Conservation (phyloP, 2,888 invertebrate genomes). For the Spatulosminthurus flaviceps region DNA sequence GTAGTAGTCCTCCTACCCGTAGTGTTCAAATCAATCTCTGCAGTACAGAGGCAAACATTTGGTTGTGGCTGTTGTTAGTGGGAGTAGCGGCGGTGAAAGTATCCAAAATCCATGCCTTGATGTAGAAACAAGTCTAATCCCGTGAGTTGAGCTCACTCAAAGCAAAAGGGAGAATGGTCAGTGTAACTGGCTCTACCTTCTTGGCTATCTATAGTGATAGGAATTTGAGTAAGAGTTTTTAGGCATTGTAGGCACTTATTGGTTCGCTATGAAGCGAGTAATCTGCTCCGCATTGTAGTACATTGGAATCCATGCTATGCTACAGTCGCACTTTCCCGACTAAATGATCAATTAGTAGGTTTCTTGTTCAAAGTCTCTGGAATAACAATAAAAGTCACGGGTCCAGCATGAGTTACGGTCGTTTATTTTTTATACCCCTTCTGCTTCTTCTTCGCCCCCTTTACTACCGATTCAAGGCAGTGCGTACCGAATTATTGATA, state of each 20-base stretch:
- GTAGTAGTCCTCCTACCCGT: too few species aligned
- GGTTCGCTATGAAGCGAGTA: neutral
- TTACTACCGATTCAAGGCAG: neutral
- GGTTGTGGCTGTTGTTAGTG: neutral
- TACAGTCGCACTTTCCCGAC: constrained; percentile 23
- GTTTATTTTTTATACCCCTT: constrained; percentile 6
- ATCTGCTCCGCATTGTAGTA: neutral
- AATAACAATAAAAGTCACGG: constrained; percentile 33
- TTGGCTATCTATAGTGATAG: too few species aligned
- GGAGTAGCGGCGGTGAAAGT: too few species aligned
- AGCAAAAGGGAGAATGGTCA: too few species aligned
- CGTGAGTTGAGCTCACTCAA: too few species aligned
- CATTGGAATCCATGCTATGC: constrained; percentile 31
- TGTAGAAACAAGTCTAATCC: too few species aligned
- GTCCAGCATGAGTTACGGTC: constrained; percentile 30
- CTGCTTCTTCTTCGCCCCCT: neutral
- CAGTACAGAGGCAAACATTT: neutral
- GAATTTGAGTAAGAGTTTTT: too few species aligned
- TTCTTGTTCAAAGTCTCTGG: constrained; percentile 24
- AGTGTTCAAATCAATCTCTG: constrained; percentile 22
- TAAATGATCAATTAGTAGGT: constrained; percentile 40
- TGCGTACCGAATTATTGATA: constrained; percentile 26
- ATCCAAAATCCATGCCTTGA: too few species aligned
- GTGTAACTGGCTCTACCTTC: too few species aligned
- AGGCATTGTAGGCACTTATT: too few species aligned